A percentile compares a stretch with the other conserved stretches of the same genome.
Conservation (phyloP, 2,797 vertebrate genomes). For the Aulostomus chinensis region DNA sequence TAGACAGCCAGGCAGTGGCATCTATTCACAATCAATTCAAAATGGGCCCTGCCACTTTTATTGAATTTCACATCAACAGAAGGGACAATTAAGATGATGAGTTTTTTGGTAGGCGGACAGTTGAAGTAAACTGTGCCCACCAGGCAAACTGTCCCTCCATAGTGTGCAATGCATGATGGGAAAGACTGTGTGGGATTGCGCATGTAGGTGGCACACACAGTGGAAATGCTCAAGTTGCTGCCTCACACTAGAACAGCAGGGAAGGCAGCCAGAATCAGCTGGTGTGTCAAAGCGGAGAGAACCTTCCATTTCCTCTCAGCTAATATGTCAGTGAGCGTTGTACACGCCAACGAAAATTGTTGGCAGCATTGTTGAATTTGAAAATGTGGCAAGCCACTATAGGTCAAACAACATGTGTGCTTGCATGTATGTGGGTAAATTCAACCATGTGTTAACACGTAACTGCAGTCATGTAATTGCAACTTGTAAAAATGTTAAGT, state of each 20-base stretch:
- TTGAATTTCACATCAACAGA: conserved; percentile 73
- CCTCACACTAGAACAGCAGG: conserved; percentile 4
- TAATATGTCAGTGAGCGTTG: no score
- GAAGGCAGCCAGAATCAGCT: neutral
- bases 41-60: conserved; percentile 65
- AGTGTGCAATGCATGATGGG: conserved; percentile 23
- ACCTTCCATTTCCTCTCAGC: no score
- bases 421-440: no score
- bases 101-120: conserved; percentile 74
- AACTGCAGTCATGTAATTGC: no score
- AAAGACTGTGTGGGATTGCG: conserved; percentile 37
- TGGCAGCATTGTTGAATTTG: no score
- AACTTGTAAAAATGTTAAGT: no score
- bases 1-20: conserved; percentile 60
- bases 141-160: conserved; percentile 42
- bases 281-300: neutral
- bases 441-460: no score
- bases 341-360: no score
- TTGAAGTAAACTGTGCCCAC: conserved; percentile 59
- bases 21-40: conserved; percentile 68
- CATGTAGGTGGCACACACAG: conserved; percentile 33
- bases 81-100: conserved; percentile 76
- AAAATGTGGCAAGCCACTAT: no score
- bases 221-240: conserved; percentile 3
- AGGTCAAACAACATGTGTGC: no score